phyloP scores from a whole-genome alignment of 2,888 invertebrate species.

The Stenolophus ochropezus region DNA sequence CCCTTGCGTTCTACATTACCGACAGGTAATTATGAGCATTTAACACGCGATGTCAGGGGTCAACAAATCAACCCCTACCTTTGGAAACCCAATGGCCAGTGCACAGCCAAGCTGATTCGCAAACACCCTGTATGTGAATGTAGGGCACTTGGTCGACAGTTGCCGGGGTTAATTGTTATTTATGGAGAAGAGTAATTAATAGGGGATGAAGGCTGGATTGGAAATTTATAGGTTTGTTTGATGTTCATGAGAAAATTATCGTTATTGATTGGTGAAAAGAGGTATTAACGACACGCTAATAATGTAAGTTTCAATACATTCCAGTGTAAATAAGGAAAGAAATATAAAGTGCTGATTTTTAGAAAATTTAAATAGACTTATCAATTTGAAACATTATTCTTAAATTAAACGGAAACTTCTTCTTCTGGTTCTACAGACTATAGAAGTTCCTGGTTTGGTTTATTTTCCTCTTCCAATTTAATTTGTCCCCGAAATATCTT shows the following conservation, averaged over 20 bases:
- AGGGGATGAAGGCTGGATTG: not conserved
- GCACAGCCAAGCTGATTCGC: not conserved
- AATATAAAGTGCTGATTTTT: too few species aligned
- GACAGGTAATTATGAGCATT: not conserved
- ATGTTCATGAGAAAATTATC: not conserved
- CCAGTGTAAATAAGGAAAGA: too few species aligned
- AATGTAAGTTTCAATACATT: too few species aligned
- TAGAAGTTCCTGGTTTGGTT: too few species aligned
- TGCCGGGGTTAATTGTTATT: conserved; percentile 8
- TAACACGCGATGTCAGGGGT: not conserved
- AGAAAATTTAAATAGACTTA: too few species aligned
- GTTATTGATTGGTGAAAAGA: not conserved
- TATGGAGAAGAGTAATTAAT: not conserved
- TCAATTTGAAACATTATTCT: too few species aligned
- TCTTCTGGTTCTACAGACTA: too few species aligned
- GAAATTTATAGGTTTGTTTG: conserved; percentile 3
- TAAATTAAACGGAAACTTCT: too few species aligned
- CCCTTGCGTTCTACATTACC: not conserved
- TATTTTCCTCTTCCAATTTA: too few species aligned
- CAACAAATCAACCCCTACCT: not conserved
- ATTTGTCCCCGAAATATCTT: too few species aligned
- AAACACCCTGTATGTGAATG: not conserved
- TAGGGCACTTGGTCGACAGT: not conserved
- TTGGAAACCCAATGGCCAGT: not conserved
- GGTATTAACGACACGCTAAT: not conserved